A percentile compares a stretch with the other conserved stretches of the same genome.
Conservation (phyloP, 2,113 vertebrate species). For the Oryzias curvinotus region DNA sequence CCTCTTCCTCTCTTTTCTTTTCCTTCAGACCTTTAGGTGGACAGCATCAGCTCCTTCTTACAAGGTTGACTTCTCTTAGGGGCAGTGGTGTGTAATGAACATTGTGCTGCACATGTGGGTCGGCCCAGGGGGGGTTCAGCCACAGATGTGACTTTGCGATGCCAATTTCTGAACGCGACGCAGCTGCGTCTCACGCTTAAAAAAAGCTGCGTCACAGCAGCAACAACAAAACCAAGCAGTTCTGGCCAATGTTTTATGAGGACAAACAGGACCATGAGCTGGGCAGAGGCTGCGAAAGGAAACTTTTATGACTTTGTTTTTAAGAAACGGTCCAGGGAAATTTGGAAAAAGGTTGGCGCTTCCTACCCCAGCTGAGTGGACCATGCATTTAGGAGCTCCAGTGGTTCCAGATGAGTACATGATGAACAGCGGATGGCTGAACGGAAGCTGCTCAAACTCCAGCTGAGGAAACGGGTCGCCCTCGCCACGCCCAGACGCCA, state of each 20-base stretch:
- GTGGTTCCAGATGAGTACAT: slow-evolving; percentile 98
- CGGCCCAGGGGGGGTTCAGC: slow-evolving; percentile 17
- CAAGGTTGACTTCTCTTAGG: background rate
- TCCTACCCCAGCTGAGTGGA: slow-evolving; percentile 94
- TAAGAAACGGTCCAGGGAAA: background rate
- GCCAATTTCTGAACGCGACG: slow-evolving; percentile 10
- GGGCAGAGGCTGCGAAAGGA: background rate
- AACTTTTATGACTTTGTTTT: background rate
- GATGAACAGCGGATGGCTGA: slow-evolving; percentile 92
- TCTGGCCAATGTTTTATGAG: background rate
- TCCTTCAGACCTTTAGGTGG: too few relatives aligned
- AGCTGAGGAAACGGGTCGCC: slow-evolving; percentile 89
- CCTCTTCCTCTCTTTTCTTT: too few relatives aligned
- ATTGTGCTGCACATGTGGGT: slow-evolving; percentile 12
- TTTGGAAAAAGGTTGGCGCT: background rate
- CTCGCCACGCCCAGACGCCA: slow-evolving; percentile 77
- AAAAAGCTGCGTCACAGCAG: background rate
- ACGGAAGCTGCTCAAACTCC: slow-evolving; percentile 97
- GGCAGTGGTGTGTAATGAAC: background rate
- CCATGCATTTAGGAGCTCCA: slow-evolving; percentile 96
- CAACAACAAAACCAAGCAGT: slow-evolving; percentile 8
- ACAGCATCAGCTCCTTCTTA: background rate
- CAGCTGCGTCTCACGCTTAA: slow-evolving; percentile 19
- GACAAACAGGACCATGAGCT: background rate
- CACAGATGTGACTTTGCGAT: slow-evolving; percentile 26